Evolutionary conservation across 2,797 vertebrate species (phyloP).

Genomic region (Columba guinea): DNA sequence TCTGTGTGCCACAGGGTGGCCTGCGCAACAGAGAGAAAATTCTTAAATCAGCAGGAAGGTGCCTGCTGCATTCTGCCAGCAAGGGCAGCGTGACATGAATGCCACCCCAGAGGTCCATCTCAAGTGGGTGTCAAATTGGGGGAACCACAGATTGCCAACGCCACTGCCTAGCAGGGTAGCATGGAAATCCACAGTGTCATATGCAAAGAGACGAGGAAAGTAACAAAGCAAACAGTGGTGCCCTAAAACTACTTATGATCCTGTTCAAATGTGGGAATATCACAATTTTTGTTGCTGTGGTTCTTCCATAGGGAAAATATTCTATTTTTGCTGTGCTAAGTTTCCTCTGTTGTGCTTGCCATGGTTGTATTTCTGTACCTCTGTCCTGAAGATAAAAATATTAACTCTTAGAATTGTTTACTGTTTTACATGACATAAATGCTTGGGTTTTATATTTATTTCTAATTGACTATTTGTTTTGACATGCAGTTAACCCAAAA

Average conservation of each 20-base stretch:
- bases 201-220: not conserved
- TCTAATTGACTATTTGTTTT: not conserved
- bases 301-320: not conserved
- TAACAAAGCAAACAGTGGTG: not conserved
- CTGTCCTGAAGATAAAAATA: not conserved
- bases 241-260: not conserved
- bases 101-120: not conserved
- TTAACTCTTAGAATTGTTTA: not conserved
- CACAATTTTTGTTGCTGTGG: fast-evolving
- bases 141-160: not conserved
- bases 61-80: not conserved
- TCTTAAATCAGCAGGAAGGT: not conserved
- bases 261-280: not conserved
- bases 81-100: not conserved
- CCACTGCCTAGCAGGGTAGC: not conserved
- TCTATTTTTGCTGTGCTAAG: not conserved
- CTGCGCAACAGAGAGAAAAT: not conserved
- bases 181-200: not conserved
- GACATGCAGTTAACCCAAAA: not conserved
- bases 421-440: not conserved
- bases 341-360: not conserved
- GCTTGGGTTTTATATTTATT: fast-evolving
- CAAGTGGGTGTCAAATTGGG: not conserved
- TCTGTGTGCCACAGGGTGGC: not conserved
- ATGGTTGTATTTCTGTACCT: not conserved